Evolutionary conservation across 2,113 vertebrate genomes (phyloP).

Genomic region (Microcebus murinus): DNA sequence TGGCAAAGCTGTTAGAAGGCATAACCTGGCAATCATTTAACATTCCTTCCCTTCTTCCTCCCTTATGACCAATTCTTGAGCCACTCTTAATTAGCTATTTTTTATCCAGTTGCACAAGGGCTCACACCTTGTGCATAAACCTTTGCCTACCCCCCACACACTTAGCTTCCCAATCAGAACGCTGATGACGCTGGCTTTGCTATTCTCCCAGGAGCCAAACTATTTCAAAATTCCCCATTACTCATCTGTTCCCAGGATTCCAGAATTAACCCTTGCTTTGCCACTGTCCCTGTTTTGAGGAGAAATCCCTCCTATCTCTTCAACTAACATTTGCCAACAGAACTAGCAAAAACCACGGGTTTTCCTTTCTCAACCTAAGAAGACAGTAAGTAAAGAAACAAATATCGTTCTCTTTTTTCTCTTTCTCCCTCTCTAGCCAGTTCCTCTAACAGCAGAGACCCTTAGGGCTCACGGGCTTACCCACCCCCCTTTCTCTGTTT

Average conservation of each 20-base stretch:
- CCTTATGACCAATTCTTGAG: not conserved
- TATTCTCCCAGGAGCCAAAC: constrained; percentile 49
- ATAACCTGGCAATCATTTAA: not conserved
- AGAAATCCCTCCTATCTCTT: not conserved
- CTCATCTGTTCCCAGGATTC: constrained; percentile 45
- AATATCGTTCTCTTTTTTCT: not conserved
- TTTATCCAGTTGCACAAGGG: not conserved
- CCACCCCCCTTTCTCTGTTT: not conserved
- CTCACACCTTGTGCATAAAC: constrained; percentile 35
- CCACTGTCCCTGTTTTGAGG: not conserved
- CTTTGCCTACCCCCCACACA: not conserved
- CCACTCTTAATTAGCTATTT: constrained; percentile 39
- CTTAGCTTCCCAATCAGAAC: constrained; percentile 35
- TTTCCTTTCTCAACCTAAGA: not conserved
- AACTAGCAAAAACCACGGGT: not conserved
- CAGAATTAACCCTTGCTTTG: constrained; percentile 50
- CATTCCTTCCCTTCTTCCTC: not conserved
- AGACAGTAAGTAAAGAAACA: not conserved
- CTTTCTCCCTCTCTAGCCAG: not conserved
- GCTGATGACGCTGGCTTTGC: not conserved
- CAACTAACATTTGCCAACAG: not conserved
- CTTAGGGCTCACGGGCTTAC: not conserved
- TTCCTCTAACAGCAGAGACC: not conserved
- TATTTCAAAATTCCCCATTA: constrained; percentile 63
- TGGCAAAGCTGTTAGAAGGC: not conserved